Conservation (phyloP, 2,113 vertebrate species). For the Psittacula cyanocephala region DNA sequence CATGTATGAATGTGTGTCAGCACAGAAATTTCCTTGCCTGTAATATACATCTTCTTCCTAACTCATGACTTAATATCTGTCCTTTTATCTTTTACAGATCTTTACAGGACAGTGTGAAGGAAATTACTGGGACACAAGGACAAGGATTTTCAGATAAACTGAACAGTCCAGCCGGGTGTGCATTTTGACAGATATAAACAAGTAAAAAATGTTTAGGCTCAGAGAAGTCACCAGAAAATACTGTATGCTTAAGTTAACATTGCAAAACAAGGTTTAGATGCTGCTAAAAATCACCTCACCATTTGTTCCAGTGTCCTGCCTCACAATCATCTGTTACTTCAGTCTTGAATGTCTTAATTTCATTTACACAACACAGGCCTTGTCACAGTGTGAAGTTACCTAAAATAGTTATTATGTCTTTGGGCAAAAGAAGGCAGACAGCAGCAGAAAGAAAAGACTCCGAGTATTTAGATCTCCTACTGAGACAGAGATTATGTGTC, state of each 20-base stretch:
- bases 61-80: accelerated
- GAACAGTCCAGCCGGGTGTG: neutral
- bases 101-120: neutral
- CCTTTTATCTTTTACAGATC: neutral
- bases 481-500: slow-evolving; percentile 65
- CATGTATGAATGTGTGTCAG: neutral
- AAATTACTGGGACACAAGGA: neutral
- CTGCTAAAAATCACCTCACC: neutral
- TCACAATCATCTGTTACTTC: slow-evolving; percentile 55
- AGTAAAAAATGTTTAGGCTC: neutral
- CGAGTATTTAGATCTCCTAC: slow-evolving; percentile 44
- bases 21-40: neutral
- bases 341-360: slow-evolving; percentile 52
- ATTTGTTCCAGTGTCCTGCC: neutral
- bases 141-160: neutral
- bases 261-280: slow-evolving; percentile 18
- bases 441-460: slow-evolving; percentile 36
- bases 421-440: slow-evolving; percentile 60
- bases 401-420: slow-evolving; percentile 74
- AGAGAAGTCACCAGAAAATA: neutral
- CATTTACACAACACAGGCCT: slow-evolving; percentile 56
- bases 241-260: neutral
- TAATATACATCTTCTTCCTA: neutral
- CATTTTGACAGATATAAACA: slow-evolving; percentile 9
- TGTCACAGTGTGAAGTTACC: slow-evolving; percentile 63